These are phyloP conservation scores for Stichodactyla helianthus DNA, from an alignment of 64 coral and sea anemone species.

Conservation along the genomic window DNA sequence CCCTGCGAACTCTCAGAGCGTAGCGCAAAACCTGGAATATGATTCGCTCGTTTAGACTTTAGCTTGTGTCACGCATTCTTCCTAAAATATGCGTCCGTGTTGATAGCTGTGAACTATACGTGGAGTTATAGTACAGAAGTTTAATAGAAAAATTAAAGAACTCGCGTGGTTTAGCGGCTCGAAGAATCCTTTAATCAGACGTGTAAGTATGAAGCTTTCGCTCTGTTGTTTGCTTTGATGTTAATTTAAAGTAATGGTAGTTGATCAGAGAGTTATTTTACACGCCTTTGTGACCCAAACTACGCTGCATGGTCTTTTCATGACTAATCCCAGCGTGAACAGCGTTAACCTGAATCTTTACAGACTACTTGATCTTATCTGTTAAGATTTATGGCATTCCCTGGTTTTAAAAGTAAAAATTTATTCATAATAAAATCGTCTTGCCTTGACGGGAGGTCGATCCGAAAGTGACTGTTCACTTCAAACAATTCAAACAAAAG, in stretches of 20 bases:
- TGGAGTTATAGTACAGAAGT: neutral
- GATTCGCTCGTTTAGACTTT: neutral
- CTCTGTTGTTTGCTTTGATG: neutral
- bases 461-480: neutral
- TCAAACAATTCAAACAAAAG: neutral
- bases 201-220: neutral
- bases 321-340: neutral
- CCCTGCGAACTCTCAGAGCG: neutral
- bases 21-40: neutral
- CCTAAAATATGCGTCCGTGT: neutral
- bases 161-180: neutral
- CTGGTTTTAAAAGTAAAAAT: neutral
- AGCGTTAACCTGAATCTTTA: neutral
- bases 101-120: neutral
- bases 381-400: neutral
- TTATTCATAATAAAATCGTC: neutral
- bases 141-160: neutral
- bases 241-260: neutral
- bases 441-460: neutral
- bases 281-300: neutral
- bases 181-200: neutral
- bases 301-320: neutral
- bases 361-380: neutral
- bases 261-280: neutral
- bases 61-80: neutral